Evolutionary conservation across 30 jellyfish, hydroid and myxozoan species (phyloP).

Genomic region (Turritopsis dohrnii): DNA sequence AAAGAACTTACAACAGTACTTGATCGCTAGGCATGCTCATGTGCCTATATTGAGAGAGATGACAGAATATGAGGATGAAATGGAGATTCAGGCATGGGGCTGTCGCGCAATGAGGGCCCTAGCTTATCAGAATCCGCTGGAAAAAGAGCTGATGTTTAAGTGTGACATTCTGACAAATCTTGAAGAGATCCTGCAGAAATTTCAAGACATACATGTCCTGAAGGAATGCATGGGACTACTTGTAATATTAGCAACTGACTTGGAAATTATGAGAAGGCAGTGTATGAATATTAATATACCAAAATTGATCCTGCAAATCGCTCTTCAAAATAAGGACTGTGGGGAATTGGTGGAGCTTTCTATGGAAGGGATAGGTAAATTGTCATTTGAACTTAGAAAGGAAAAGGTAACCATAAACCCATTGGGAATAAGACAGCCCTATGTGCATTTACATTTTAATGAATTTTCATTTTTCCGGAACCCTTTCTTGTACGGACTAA

Average conservation of each 20-base stretch:
- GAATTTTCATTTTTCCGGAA: background rate
- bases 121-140: constrained; percentile 51
- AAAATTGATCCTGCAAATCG: constrained; percentile 39
- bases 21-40: constrained; percentile 64
- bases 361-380: constrained; percentile 77
- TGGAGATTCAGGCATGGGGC: constrained; percentile 79
- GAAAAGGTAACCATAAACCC: too few species aligned
- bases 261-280: constrained; percentile 67
- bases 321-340: constrained; percentile 23
- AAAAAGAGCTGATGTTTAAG: constrained; percentile 62
- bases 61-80: constrained; percentile 35
- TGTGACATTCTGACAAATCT: constrained; percentile 46
- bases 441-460: too few species aligned
- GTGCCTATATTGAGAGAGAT: constrained; percentile 56
- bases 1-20: constrained; percentile 47
- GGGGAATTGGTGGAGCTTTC: constrained; percentile 52
- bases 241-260: constrained; percentile 79
- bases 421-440: too few species aligned
- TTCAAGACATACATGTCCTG: constrained; percentile 36
- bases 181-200: constrained; percentile 31
- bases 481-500: background rate
- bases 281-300: constrained; percentile 59
- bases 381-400: too few species aligned
- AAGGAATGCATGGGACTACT: constrained; percentile 67
- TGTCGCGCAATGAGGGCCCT: constrained; percentile 79